Conservation (phyloP, 2,113 vertebrate genomes). For the Motacilla alba region DNA sequence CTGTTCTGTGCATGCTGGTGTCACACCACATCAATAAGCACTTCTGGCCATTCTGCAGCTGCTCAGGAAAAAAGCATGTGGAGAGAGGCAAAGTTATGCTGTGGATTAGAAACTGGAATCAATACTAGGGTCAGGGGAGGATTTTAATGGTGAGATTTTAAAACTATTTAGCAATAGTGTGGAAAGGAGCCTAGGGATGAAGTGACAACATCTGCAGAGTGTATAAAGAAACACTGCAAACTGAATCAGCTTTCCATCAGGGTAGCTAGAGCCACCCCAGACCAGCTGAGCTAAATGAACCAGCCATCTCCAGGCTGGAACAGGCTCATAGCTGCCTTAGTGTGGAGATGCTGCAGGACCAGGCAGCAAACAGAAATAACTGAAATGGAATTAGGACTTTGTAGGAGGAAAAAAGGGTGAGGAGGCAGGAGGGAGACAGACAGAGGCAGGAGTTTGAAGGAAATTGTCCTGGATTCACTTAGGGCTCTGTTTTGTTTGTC, state of each 20-base stretch:
- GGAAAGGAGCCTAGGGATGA: not conserved
- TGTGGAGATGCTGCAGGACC: not conserved
- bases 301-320: not conserved
- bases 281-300: not conserved
- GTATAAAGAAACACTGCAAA: not conserved
- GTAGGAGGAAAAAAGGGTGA: not conserved
- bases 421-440: not conserved
- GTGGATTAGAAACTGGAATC: slow-evolving; percentile 12
- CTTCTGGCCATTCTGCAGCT: not conserved
- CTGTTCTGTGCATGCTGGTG: not conserved
- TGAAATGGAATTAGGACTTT: not conserved
- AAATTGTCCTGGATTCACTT: not conserved
- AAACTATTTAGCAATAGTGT: not conserved
- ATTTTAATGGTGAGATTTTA: not conserved
- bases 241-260: not conserved
- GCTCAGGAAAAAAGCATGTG: not conserved
- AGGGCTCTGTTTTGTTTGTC: not conserved
- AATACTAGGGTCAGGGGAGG: not conserved
- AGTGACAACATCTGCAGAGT: not conserved
- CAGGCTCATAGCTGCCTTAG: not conserved
- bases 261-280: not conserved
- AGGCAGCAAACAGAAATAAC: not conserved
- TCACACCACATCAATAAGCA: not conserved
- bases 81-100: not conserved
- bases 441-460: not conserved